Evolutionary conservation across 2,888 invertebrate genomes (phyloP).

Genomic region (Eustalomyia histrio): DNA sequence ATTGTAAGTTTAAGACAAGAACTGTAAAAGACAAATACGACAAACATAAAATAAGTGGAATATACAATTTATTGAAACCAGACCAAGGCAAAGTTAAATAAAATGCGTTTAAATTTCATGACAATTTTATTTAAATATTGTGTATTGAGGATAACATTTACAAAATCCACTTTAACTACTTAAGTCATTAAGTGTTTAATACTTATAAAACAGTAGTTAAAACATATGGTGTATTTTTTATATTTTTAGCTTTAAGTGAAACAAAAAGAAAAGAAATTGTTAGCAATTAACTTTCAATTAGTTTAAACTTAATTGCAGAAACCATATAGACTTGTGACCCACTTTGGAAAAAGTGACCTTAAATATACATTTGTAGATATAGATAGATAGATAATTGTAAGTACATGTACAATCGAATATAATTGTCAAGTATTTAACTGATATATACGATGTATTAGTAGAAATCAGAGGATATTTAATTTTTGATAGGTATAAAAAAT

Average conservation of each 20-base stretch:
- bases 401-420: too few species aligned
- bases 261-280: conserved; percentile 36
- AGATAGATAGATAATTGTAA: background rate
- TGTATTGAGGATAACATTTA: conserved; percentile 3
- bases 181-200: conserved; percentile 58
- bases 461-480: too few species aligned
- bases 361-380: background rate
- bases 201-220: conserved; percentile 6
- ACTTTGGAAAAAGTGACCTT: conserved; percentile 45
- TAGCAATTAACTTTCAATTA: conserved; percentile 64
- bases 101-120: conserved; percentile 39
- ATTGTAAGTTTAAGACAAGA: conserved; percentile 22
- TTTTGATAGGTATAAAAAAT: too few species aligned
- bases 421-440: too few species aligned
- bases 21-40: background rate
- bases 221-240: background rate
- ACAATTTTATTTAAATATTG: conserved; percentile 40
- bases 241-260: background rate
- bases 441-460: too few species aligned
- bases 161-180: conserved; percentile 35
- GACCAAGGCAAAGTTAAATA: conserved; percentile 44
- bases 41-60: background rate
- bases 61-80: conserved; percentile 18
- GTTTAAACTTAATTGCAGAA: conserved; percentile 53
- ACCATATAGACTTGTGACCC: conserved; percentile 52